phyloP scores from a whole-genome alignment of 2,797 vertebrate genomes.

The Mormyrops attenuatus region DNA sequence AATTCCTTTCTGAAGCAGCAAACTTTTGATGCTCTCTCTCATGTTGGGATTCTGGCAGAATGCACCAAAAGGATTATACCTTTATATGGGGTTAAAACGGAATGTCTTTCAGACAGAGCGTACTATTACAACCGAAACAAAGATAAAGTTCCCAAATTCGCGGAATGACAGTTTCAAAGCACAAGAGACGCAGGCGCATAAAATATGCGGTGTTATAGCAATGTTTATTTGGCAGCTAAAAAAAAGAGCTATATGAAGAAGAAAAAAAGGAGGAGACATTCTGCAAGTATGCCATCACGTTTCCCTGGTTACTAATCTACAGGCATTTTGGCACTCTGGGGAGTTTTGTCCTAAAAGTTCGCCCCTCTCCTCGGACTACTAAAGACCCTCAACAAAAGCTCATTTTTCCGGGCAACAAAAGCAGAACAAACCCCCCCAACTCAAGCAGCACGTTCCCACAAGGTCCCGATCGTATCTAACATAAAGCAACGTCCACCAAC shows the following conservation, averaged over 20 bases:
- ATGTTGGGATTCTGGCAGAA: slow-evolving; percentile 56
- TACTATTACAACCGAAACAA: slow-evolving; percentile 35
- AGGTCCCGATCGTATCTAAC: slow-evolving; percentile 40
- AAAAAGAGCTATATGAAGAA: background rate
- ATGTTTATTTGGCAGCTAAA: background rate
- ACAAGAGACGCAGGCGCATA: background rate
- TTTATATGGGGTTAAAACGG: slow-evolving; percentile 60
- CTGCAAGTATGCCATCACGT: slow-evolving; percentile 52
- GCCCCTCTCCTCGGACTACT: slow-evolving; percentile 59
- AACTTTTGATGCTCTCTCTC: slow-evolving; percentile 33
- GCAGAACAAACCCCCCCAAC: slow-evolving; percentile 63
- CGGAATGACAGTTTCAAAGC: background rate
- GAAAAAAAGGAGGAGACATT: slow-evolving; percentile 11
- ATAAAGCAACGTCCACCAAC: background rate
- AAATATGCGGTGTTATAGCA: background rate
- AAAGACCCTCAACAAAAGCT: slow-evolving; percentile 67
- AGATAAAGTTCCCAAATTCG: background rate
- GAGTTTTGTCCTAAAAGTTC: slow-evolving; percentile 59
- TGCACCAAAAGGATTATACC: slow-evolving; percentile 44
- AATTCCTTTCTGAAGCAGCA: slow-evolving; percentile 3
- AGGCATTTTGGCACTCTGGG: slow-evolving; percentile 66
- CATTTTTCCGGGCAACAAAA: slow-evolving; percentile 70
- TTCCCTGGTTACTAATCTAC: slow-evolving; percentile 74
- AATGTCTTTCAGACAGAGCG: slow-evolving; percentile 54
- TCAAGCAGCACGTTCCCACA: slow-evolving; percentile 60